These are phyloP conservation scores for Drosophila neutralis DNA, from an alignment of 2,888 invertebrate species.

Conservation along the genomic window DNA sequence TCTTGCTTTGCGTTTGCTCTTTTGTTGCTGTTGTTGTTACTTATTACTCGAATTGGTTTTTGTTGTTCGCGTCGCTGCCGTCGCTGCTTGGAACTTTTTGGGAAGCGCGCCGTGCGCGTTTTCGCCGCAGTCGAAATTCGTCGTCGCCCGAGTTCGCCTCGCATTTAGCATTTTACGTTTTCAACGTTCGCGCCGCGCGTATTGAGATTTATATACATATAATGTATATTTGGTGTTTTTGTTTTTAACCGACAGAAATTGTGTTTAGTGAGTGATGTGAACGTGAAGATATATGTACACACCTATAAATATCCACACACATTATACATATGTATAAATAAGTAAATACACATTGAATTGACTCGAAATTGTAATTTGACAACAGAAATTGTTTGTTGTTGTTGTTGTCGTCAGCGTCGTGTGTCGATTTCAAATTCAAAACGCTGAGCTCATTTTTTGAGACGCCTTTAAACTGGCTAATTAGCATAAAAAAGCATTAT, in stretches of 20 bases:
- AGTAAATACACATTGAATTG: slow-evolving; percentile 41
- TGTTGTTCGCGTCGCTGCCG: slow-evolving; percentile 30
- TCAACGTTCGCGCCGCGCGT: slow-evolving; percentile 43
- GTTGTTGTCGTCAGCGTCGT: slow-evolving; percentile 32
- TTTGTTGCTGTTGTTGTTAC: slow-evolving; percentile 46
- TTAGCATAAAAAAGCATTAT: slow-evolving; percentile 74
- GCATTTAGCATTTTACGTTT: slow-evolving; percentile 60
- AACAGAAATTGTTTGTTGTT: slow-evolving; percentile 30
- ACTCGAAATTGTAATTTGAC: slow-evolving; percentile 57
- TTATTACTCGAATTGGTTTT: slow-evolving; percentile 47
- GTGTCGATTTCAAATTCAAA: slow-evolving; percentile 64
- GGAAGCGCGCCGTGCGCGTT: slow-evolving; percentile 54
- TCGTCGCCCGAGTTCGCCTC: slow-evolving; percentile 73
- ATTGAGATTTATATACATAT: slow-evolving; percentile 40
- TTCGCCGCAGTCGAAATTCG: slow-evolving; percentile 79
- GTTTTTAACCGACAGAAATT: slow-evolving; percentile 49
- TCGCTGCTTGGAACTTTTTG: slow-evolving; percentile 53
- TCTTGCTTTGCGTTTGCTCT: slow-evolving; percentile 39
- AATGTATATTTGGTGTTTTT: slow-evolving; percentile 24
- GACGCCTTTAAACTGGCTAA: slow-evolving; percentile 61
- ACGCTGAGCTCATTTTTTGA: slow-evolving; percentile 78
- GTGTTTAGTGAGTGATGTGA: slow-evolving; percentile 55
- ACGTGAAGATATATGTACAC: slow-evolving; percentile 52
- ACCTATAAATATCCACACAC: slow-evolving; percentile 22
- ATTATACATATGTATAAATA: slow-evolving; percentile 37